Percentiles rank a stretch among this genome's conserved stretches.
phyloP scores from a whole-genome alignment of 2,797 vertebrate genomes.

The Pipistrellus kuhlii region DNA sequence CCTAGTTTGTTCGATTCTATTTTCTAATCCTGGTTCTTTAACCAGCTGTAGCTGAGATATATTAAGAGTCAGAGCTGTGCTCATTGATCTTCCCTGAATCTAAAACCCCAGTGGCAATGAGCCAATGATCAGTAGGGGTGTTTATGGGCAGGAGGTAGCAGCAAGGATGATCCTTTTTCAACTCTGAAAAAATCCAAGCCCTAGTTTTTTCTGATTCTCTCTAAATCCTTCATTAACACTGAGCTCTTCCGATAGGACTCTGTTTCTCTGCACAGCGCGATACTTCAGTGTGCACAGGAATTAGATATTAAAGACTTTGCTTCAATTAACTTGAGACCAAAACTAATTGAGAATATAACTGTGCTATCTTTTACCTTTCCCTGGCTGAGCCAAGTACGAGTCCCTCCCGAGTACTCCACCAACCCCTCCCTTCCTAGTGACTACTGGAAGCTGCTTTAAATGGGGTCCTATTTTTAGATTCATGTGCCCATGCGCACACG shows the following conservation, averaged over 20 bases:
- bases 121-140: neutral
- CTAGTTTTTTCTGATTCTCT: constrained; percentile 49
- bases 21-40: constrained; percentile 77
- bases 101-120: constrained; percentile 22
- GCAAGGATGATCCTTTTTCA: constrained; percentile 37
- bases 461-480: constrained; percentile 70
- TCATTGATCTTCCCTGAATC: constrained; percentile 44
- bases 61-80: constrained; percentile 52
- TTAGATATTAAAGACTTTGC: constrained; percentile 68
- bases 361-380: constrained; percentile 62
- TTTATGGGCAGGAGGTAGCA: neutral
- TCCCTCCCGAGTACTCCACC: neutral
- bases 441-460: constrained; percentile 57
- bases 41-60: constrained; percentile 58
- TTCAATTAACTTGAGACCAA: constrained; percentile 68
- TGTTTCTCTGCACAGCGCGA: constrained; percentile 47
- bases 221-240: constrained; percentile 67
- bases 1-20: constrained; percentile 59
- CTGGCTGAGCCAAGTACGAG: neutral
- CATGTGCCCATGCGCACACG: constrained; percentile 25
- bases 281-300: constrained; percentile 31
- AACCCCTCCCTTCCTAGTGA: neutral
- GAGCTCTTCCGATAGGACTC: constrained; percentile 27
- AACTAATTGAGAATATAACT: constrained; percentile 73
- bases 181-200: constrained; percentile 43